Conservation (phyloP, 2,888 invertebrate genomes). For the Seira ritae region DNA sequence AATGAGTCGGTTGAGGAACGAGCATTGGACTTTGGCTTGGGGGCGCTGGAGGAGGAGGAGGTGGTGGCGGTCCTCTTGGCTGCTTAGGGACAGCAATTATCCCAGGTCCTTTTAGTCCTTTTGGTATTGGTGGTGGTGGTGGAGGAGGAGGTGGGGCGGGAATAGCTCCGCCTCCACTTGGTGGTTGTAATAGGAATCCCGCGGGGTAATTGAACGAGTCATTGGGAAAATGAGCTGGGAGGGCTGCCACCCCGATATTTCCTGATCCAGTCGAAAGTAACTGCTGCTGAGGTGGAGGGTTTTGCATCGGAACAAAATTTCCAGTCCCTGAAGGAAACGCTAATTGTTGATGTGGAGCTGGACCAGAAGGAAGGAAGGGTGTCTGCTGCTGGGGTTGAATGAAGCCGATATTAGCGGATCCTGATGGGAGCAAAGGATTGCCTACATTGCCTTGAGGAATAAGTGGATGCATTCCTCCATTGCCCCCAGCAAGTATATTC, state of each 20-base stretch:
- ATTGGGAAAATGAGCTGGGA: slow-evolving; percentile 36
- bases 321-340: no score
- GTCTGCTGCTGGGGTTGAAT: no score
- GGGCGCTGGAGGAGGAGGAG: neutral
- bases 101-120: slow-evolving; percentile 7
- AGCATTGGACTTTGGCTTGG: slow-evolving; percentile 29
- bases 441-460: no score
- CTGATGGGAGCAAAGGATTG: no score
- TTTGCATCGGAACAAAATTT: no score
- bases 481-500: slow-evolving; percentile 14
- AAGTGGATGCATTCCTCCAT: neutral
- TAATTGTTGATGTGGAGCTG: no score
- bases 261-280: neutral
- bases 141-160: slow-evolving; percentile 23
- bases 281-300: neutral
- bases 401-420: no score
- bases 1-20: neutral
- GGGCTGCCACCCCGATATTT: slow-evolving; percentile 10
- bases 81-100: slow-evolving; percentile 54
- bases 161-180: neutral
- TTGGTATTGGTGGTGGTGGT: slow-evolving; percentile 41
- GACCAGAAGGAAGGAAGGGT: no score
- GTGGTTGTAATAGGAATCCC: neutral
- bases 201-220: slow-evolving; percentile 19
- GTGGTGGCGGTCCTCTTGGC: no score